These are phyloP conservation scores for Oreonectes daqikongensis DNA, from an alignment of 2,797 vertebrate species.

Conservation along the genomic window DNA sequence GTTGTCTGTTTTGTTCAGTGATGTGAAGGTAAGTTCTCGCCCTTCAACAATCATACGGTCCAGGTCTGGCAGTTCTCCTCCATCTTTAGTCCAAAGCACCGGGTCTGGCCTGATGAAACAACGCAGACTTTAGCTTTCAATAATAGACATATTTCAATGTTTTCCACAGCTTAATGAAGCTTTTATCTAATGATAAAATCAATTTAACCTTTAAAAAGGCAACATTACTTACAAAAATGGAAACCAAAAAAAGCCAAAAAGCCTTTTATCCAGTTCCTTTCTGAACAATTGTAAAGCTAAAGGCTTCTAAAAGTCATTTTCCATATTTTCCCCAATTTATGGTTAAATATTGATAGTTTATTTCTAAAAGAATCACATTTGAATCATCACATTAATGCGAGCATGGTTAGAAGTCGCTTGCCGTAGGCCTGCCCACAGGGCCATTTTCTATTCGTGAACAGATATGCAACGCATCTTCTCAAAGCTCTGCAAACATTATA, in stretches of 20 bases:
- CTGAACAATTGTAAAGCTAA: too few species aligned
- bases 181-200: background rate
- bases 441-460: conserved; percentile 4
- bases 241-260: too few species aligned
- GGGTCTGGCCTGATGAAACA: conserved; percentile 86
- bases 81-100: conserved; percentile 96
- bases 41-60: conserved; percentile 97
- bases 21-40: conserved; percentile 91
- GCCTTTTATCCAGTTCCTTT: too few species aligned
- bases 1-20: conserved; percentile 98
- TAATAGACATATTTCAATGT: background rate
- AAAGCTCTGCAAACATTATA: conserved; percentile 16
- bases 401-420: conserved; percentile 4
- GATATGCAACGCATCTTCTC: background rate
- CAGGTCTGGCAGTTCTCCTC: conserved; percentile 91
- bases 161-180: background rate
- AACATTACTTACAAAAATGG: background rate
- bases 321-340: background rate
- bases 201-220: background rate
- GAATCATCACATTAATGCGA: conserved; percentile 18
- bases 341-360: conserved; percentile 24
- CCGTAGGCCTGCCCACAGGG: conserved; percentile 10
- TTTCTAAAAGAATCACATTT: conserved; percentile 16
- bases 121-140: conserved; percentile 1
- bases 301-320: too few species aligned